Base-by-base conservation (phyloP, 2,113 vertebrate species). In the Neolamprologus fasciatus region DNA sequence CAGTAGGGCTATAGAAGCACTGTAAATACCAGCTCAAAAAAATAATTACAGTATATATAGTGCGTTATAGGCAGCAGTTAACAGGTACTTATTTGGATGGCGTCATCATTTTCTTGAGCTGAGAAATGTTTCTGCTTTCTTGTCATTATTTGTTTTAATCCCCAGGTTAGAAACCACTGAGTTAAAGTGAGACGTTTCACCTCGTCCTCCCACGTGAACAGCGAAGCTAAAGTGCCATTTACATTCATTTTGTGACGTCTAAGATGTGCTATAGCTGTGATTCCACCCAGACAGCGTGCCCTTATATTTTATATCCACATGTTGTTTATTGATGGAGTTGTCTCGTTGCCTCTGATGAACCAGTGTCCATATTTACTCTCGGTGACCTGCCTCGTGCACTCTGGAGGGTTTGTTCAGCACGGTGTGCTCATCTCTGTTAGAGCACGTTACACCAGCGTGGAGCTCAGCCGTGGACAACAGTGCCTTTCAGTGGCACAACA, bases 391-490 rank as follows among this genome's bases (percentile, higher is more conserved):
- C 86, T 53, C 40, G 2, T 53, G 33, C 80, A 57, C 91, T 71
- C 58, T 47, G 87, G 87, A 84, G 84, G 73, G 73, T 86, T 85
- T 45, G 28, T 5, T 68, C 40, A 37, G 57, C 80, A 11, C 35
- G 2, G 79, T 80, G 3, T 81, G 68, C 6, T 83, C 83, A 58
- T 53, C 55, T 12, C 47, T 21, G 79, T 47, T 42, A 13, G 68
- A 8, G 47, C 16, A 21, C 7, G 50, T 23, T 54, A 11, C 23
- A 8, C 51, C 54, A 4, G 40, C 11, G 11, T 37, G 33, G 5
- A 35, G 63, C 61, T 90, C 83, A 84, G 50, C 61, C 19, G 84
- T 87, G 91, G 95, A 91, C 94, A 95, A 95, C 95, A 96, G 89
- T 90, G 92, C 94, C 93, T 89, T 92, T 90, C 82, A 94, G 94